Evolutionary conservation across 2,888 invertebrate species (phyloP), one percentile per base, ranked within the genome.

Genomic region (Ormyrus rosae): DNA sequence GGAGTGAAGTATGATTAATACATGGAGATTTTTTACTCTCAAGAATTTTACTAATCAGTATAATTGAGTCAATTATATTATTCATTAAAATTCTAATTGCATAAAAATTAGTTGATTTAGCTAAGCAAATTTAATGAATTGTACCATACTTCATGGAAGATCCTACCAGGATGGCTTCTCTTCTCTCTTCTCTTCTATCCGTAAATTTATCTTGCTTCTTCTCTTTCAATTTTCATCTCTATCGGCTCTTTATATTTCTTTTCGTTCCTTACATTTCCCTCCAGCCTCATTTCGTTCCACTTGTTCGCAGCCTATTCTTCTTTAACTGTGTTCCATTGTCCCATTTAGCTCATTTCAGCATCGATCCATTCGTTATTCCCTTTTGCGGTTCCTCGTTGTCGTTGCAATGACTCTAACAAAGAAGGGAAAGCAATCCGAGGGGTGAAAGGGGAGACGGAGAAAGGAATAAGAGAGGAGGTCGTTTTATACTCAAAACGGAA

Each of bases 351-450:
- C 73, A 63, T 78, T 76, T 71, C 60, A 53, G 53, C 75, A 83
- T 82, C 81, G 83, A 83, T 81, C 77, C 69, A 82, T 83, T 78
- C 71, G 68, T 78, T 68, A 68, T 67, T 72, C 71, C 53, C 78
- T 67, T 78, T 65, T 13, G 71, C 58, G 71, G 58, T 45, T 19
- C 19, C 19, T 19, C 53, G 48, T 4, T 46, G n/a, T 34, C 63
- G 58, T 19, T 13, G 48, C 58, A 45, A 13, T 19, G 56, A 46
- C 63, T 50, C 19, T 5, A 61, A 77, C 70, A 77, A 75, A 75
- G 75, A 68, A 13, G 60, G 19, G 48, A 68, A 68, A 67, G 75
- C 19, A 61, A 75, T 75, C 64, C 48, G 61, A 64, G 64, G 48
- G 51, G 7, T 55, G 55, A 6, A 7, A 60, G 48, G 8, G 51